A percentile compares a stretch with the other conserved stretches of the same genome.
phyloP scores from a whole-genome alignment of 2,888 invertebrate species.

The Drosophila infuscata region DNA sequence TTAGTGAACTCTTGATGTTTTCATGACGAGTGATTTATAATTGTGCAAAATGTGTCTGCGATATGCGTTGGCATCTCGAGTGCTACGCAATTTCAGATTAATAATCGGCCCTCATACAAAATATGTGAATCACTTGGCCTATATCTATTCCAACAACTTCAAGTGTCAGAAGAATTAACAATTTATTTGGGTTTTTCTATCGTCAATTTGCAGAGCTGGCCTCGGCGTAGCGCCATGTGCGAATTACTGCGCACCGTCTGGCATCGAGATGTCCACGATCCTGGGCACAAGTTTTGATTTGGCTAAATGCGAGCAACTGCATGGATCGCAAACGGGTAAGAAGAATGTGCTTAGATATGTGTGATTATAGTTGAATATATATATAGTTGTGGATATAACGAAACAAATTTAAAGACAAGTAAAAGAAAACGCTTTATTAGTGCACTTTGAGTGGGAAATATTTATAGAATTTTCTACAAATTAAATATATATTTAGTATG shows the following conservation, averaged over 20 bases:
- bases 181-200: neutral
- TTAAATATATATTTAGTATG: neutral
- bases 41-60: slow-evolving; percentile 16
- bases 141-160: slow-evolving; percentile 11
- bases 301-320: slow-evolving; percentile 87
- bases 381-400: no score
- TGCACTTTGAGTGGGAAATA: neutral
- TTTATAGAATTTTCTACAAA: neutral
- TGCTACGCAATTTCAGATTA: slow-evolving; percentile 25
- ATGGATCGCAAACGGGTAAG: slow-evolving; percentile 87
- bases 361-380: neutral
- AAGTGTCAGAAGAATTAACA: slow-evolving; percentile 16
- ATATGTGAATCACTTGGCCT: slow-evolving; percentile 12
- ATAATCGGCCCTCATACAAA: slow-evolving; percentile 7
- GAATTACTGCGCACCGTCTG: slow-evolving; percentile 70
- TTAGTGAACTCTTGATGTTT: slow-evolving; percentile 17
- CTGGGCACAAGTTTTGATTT: slow-evolving; percentile 59
- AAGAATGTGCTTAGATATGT: neutral
- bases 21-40: slow-evolving; percentile 31
- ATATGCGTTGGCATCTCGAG: slow-evolving; percentile 37
- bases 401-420: no score
- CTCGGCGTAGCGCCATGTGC: slow-evolving; percentile 82
- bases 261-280: slow-evolving; percentile 23
- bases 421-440: neutral
- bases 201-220: slow-evolving; percentile 79